Evolutionary conservation across 2,113 vertebrate species (phyloP), one percentile per base, ranked within the genome.

Genomic region (Nannobrachium achirus): DNA sequence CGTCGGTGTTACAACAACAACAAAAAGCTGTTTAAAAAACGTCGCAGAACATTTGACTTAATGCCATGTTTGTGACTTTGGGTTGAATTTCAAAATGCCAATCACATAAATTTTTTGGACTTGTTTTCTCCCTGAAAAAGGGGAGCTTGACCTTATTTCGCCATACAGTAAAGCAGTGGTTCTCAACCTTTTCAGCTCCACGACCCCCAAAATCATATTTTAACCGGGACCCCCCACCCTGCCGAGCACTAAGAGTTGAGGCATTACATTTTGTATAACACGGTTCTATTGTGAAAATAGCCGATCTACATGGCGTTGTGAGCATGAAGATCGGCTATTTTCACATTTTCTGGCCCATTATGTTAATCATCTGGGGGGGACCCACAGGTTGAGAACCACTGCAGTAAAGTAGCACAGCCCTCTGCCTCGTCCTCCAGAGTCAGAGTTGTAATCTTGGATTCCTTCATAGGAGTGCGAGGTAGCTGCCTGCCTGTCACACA

Each of bases 381-480:
- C n/a, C n/a, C n/a, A n/a, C n/a, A n/a, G n/a, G n/a, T n/a, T n/a
- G n/a, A n/a, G n/a, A n/a, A n/a, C n/a, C n/a, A n/a, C n/a, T n/a
- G n/a, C n/a, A n/a, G n/a, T 25, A 15, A 8, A 45, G 8, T 48
- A 9, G 61, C 7, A 48, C 51, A 56, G 62, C 59, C 59, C 75
- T 74, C 76, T 56, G 66, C 69, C 73, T 77, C 62, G 69, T 62
- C 60, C 64, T 57, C n/a, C 64, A 56, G 72, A 75, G 68, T 66
- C 49, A 9, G 20, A 71, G 76, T 80, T 82, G 80, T 88, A 86
- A 88, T 84, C 86, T 84, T 66, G 62, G 69, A 75, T 64, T 81
- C 56, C 63, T 49, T 51, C 55, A 33, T 61, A 74, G 78, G 78
- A 84, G 63, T 69, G 75, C 57, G 56, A 85, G 50, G 62, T 59